phyloP scores from a whole-genome alignment of 2,888 invertebrate species.

The Callyntrura guangdongensis region DNA sequence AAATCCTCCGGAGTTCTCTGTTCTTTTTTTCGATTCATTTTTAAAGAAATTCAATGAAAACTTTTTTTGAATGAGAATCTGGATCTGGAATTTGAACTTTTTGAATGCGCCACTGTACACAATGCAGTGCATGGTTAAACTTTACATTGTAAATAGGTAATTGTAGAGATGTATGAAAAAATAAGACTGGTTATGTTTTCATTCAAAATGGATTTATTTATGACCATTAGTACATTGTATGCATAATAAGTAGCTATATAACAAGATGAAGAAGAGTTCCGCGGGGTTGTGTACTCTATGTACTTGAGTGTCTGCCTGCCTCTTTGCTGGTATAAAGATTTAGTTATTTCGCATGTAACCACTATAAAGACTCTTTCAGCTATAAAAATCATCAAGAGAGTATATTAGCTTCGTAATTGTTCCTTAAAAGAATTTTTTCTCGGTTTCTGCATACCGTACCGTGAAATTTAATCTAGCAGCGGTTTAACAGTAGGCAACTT shows the following conservation, averaged over 20 bases:
- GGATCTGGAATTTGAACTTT: constrained; percentile 57
- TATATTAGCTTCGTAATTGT: not conserved
- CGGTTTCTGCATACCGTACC: constrained; percentile 31
- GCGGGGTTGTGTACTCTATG: not conserved
- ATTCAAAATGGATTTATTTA: constrained; percentile 76
- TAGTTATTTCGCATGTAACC: not conserved
- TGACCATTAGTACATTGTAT: constrained; percentile 62
- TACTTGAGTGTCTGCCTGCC: not conserved
- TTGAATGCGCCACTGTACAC: constrained; percentile 1
- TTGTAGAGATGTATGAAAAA: not conserved
- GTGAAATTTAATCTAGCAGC: constrained; percentile 19
- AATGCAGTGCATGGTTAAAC: not conserved
- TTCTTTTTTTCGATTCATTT: constrained; percentile 52
- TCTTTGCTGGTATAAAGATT: not conserved
- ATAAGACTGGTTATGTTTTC: constrained; percentile 72
- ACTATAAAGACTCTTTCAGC: not conserved
- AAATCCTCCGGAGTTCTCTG: constrained; percentile 46
- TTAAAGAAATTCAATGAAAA: constrained; percentile 64
- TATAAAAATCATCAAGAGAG: not conserved
- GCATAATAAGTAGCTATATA: constrained; percentile 65
- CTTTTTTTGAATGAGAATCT: constrained; percentile 55
- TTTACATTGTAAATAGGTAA: not conserved
- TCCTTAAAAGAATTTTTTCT: constrained; percentile 13
- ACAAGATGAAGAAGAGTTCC: not conserved
- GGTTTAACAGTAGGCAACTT: constrained; percentile 23